Conservation (phyloP, 2,888 invertebrate genomes). For the Thumatha senex region DNA sequence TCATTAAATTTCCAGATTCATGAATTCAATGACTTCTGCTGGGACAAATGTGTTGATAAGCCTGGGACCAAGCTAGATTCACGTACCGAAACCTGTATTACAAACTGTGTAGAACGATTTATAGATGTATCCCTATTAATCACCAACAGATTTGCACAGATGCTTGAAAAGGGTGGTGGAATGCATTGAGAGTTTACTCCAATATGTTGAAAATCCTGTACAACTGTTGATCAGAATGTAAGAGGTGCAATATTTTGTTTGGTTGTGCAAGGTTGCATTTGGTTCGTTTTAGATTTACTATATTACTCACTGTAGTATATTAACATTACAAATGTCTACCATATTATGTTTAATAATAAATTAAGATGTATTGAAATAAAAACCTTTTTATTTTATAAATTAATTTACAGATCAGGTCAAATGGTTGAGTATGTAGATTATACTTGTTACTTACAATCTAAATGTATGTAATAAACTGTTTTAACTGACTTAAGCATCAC, state of each 20-base stretch:
- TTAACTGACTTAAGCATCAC: no score
- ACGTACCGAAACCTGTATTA: conserved; percentile 94
- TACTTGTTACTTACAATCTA: background rate
- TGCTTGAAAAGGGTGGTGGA: conserved; percentile 89
- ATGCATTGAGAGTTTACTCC: conserved; percentile 59
- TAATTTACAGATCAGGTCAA: conserved; percentile 30
- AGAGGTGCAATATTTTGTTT: conserved; percentile 29
- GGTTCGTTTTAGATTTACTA: conserved; percentile 16
- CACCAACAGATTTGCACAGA: conserved; percentile 94
- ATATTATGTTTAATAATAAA: conserved; percentile 26
- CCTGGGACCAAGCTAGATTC: conserved; percentile 94
- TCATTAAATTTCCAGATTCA: conserved; percentile 86
- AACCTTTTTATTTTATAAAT: conserved; percentile 25
- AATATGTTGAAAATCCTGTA: conserved; percentile 17
- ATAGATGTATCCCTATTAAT: conserved; percentile 95
- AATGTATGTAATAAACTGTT: no score
- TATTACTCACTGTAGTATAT: conserved; percentile 14
- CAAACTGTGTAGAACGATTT: conserved; percentile 97
- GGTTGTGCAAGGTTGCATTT: conserved; percentile 23
- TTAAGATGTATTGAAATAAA: conserved; percentile 14
- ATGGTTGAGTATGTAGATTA: background rate
- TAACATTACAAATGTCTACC: conserved; percentile 19
- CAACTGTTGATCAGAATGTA: conserved; percentile 18
- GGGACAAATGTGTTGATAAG: conserved; percentile 98
- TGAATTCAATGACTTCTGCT: conserved; percentile 96